These are phyloP conservation scores for Catajapyx aquilonaris DNA, from an alignment of 1,140 invertebrate genomes.

Conservation along the genomic window DNA sequence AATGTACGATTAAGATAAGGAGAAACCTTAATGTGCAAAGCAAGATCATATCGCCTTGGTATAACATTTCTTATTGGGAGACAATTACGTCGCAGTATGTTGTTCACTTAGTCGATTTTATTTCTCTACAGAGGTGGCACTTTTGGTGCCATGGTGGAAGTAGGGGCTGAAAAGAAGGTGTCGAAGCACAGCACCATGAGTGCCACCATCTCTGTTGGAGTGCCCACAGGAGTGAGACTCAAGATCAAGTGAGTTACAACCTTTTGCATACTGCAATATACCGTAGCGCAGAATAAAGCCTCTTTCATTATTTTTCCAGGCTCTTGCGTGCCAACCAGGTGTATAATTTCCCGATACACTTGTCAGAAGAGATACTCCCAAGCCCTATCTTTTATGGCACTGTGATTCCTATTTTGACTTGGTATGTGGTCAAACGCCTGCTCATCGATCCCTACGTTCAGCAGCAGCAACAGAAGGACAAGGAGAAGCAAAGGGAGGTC, in stretches of 20 bases:
- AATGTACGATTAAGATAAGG: too few relatives aligned
- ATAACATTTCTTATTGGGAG: too few relatives aligned
- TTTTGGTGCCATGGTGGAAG: slow-evolving; percentile 66
- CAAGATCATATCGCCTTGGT: too few relatives aligned
- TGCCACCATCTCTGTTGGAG: slow-evolving; percentile 58
- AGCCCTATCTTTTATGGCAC: slow-evolving; percentile 85
- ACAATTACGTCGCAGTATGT: too few relatives aligned
- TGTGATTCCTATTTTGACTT: slow-evolving; percentile 56
- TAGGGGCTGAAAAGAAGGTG: slow-evolving; percentile 79
- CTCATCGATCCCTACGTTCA: slow-evolving; percentile 68
- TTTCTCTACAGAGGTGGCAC: slow-evolving; percentile 45
- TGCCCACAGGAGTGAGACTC: slow-evolving; percentile 66
- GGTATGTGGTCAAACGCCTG: slow-evolving; percentile 59
- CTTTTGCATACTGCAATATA: slow-evolving; percentile 40
- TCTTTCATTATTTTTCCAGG: slow-evolving; percentile 25
- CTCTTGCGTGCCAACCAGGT: slow-evolving; percentile 67
- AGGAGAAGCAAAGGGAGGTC: slow-evolving; percentile 45
- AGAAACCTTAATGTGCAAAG: too few relatives aligned
- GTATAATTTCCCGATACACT: slow-evolving; percentile 70
- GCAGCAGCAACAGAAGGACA: slow-evolving; percentile 49
- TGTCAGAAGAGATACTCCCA: slow-evolving; percentile 75
- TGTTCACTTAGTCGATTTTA: too few relatives aligned
- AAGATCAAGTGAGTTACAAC: slow-evolving; percentile 65
- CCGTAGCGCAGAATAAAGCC: not conserved
- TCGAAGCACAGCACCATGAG: slow-evolving; percentile 73